Conservation (phyloP, 2,113 vertebrate genomes). For the Corydoras sp. region DNA sequence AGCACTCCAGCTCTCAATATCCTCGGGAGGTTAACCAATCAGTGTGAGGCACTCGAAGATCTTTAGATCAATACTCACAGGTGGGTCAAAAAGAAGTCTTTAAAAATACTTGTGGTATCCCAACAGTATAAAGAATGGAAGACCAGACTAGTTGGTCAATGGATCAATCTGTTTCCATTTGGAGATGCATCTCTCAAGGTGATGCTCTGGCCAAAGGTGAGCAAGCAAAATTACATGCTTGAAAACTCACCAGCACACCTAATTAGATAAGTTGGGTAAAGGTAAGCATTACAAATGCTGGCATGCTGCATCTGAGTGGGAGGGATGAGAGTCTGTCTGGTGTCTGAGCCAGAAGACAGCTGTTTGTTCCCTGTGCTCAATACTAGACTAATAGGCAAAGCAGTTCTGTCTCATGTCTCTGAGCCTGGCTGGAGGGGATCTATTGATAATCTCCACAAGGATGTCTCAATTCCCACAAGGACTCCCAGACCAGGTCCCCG, state of each 20-base stretch:
- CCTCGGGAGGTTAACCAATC: conserved; percentile 25
- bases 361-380: conserved; percentile 54
- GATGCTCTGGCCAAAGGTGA: conserved; percentile 27
- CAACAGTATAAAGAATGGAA: not conserved
- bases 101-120: conserved; percentile 7
- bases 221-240: conserved; percentile 36
- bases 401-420: conserved; percentile 62
- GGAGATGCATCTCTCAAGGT: conserved; percentile 27
- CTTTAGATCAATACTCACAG: conserved; percentile 31
- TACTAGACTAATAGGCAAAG: conserved; percentile 65
- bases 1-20: conserved; percentile 21
- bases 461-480: conserved; percentile 65
- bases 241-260: conserved; percentile 33
- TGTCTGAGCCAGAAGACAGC: conserved; percentile 39
- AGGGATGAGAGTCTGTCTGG: conserved; percentile 42
- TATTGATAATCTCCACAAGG: conserved; percentile 69
- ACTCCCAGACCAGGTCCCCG: conserved; percentile 59
- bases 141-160: conserved; percentile 18
- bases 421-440: conserved; percentile 63
- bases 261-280: conserved; percentile 34
- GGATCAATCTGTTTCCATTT: conserved; percentile 33
- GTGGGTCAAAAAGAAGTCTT: conserved; percentile 22
- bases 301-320: conserved; percentile 22
- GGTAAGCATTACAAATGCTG: conserved; percentile 15
- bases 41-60: conserved; percentile 18